Percentiles rank a stretch among this genome's conserved stretches.
phyloP scores from a whole-genome alignment of 2,113 vertebrate genomes.

The Heterochromis multidens region DNA sequence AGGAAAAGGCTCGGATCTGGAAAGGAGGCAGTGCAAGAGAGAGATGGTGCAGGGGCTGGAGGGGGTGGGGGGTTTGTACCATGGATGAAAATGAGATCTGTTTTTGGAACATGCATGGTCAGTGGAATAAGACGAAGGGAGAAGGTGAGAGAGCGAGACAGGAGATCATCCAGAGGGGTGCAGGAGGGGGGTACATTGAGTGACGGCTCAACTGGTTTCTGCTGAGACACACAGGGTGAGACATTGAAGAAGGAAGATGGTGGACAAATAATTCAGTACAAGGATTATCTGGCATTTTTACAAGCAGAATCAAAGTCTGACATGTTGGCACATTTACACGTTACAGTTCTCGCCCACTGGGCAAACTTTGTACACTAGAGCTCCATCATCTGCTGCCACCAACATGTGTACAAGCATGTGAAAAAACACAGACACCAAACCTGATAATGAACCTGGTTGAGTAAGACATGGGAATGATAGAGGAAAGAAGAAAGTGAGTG shows the following conservation, averaged over 20 bases:
- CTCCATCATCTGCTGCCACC: background rate
- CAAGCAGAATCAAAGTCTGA: background rate
- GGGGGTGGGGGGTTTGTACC: background rate
- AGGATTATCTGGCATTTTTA: background rate
- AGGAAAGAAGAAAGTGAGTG: conserved; percentile 12
- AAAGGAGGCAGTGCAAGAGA: conserved; percentile 45
- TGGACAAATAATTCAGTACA: conserved; percentile 25
- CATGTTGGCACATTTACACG: background rate
- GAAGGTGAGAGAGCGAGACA: conserved; percentile 75
- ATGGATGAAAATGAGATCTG: conserved; percentile 74
- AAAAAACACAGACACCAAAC: background rate
- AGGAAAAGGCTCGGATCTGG: conserved; percentile 41
- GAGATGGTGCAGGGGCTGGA: background rate
- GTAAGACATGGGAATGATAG: background rate
- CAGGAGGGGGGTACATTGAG: conserved; percentile 37
- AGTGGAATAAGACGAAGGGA: conserved; percentile 80
- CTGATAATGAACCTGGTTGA: background rate
- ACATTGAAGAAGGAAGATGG: background rate
- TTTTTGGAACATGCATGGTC: conserved; percentile 82
- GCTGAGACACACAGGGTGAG: conserved; percentile 44
- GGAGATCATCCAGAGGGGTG: conserved; percentile 52
- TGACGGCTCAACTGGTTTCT: conserved; percentile 75
- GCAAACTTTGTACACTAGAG: background rate
- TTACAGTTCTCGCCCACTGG: background rate
- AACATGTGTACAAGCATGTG: background rate